Conservation (phyloP, 2,797 vertebrate genomes). For the Enoplosus armatus region DNA sequence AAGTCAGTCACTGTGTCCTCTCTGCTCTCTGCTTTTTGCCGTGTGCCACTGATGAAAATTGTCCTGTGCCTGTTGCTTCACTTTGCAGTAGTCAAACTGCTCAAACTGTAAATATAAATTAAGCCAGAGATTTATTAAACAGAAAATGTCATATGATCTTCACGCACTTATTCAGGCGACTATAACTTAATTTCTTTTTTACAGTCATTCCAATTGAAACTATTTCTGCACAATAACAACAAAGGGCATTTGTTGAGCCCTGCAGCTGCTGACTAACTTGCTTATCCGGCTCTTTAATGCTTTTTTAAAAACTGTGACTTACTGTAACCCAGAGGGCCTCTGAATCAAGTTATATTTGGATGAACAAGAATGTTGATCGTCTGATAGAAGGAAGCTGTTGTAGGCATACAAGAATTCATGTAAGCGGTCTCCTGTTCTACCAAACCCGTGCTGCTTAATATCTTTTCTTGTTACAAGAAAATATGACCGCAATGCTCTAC, state of each 20-base stretch:
- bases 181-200: not conserved
- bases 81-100: not conserved
- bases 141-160: not conserved
- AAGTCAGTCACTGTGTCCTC: not conserved
- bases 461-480: not conserved
- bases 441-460: slow-evolving; percentile 33
- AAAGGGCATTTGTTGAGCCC: slow-evolving; percentile 2
- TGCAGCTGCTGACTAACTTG: slow-evolving; percentile 10
- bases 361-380: slow-evolving; percentile 29
- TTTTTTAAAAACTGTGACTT: slow-evolving; percentile 1
- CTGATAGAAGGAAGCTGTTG: slow-evolving; percentile 45
- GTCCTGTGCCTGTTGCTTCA: not conserved
- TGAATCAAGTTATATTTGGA: slow-evolving; percentile 3
- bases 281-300: not conserved
- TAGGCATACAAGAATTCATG: not conserved
- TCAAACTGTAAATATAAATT: not conserved
- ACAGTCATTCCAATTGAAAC: not conserved
- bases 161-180: not conserved
- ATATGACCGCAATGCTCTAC: not conserved
- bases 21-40: not conserved
- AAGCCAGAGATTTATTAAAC: not conserved
- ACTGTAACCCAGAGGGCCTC: not conserved
- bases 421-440: slow-evolving; percentile 41
- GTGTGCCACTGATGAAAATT: not conserved
- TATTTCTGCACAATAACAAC: not conserved